phyloP scores from a whole-genome alignment of 2,113 vertebrate genomes.

The Panurus biarmicus region DNA sequence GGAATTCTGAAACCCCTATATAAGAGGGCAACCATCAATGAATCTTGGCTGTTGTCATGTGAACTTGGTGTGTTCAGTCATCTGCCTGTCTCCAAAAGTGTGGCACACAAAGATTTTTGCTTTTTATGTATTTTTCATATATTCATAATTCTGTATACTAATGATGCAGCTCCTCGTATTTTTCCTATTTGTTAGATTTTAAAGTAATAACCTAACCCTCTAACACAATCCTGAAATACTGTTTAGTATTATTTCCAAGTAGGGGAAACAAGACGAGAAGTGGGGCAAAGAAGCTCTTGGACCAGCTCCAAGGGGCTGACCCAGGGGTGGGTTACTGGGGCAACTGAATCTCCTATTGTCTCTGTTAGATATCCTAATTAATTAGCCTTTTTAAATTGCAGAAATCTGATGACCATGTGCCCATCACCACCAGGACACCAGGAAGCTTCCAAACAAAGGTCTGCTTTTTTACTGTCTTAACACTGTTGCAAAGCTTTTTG shows the following conservation, averaged over 20 bases:
- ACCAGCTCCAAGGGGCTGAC: background rate
- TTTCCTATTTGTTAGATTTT: background rate
- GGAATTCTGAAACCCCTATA: background rate
- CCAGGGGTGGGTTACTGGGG: background rate
- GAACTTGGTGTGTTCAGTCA: background rate
- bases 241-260: background rate
- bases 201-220: background rate
- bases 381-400: background rate
- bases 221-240: background rate
- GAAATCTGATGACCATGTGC: background rate
- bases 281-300: background rate
- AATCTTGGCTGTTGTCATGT: background rate
- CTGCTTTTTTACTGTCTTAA: background rate
- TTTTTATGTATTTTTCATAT: background rate
- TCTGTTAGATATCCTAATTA: background rate
- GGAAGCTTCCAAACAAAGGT: background rate
- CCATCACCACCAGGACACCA: background rate
- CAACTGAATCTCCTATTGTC: background rate
- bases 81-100: background rate
- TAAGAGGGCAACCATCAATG: background rate
- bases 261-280: background rate
- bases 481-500: background rate
- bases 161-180: background rate
- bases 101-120: background rate
- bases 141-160: background rate